Conservation (phyloP, 2,888 invertebrate genomes). For the Aleiodes leptofemur region DNA sequence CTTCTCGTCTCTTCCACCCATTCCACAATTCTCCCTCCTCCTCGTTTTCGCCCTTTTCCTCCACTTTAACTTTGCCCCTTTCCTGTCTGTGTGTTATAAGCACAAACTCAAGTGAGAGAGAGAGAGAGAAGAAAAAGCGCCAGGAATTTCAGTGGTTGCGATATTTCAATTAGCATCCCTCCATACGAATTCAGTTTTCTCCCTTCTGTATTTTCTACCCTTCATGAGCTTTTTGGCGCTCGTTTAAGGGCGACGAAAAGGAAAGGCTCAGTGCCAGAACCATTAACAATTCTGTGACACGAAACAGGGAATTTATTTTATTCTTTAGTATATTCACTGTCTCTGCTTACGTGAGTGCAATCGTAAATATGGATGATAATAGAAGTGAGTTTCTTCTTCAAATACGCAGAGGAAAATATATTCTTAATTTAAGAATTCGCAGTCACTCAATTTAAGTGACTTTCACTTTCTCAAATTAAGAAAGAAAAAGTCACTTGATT, state of each 20-base stretch:
- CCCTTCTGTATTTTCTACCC: constrained; percentile 24
- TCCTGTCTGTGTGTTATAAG: background rate
- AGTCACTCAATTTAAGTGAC: too few relatives aligned
- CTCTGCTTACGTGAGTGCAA: constrained; percentile 17
- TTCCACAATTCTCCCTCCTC: constrained; percentile 34
- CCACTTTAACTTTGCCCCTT: constrained; percentile 40
- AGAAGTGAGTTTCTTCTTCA: background rate
- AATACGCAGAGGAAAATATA: too few relatives aligned
- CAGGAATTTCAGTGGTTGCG: constrained; percentile 72
- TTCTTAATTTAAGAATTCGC: too few relatives aligned
- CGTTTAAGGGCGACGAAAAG: constrained; percentile 67
- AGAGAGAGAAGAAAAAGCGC: constrained; percentile 60
- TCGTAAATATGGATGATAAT: constrained; percentile 26
- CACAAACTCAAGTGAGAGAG: constrained; percentile 27
- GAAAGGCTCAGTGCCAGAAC: constrained; percentile 42
- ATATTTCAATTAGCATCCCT: constrained; percentile 73
- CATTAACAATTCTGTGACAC: constrained; percentile 43
- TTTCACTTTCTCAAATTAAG: too few relatives aligned
- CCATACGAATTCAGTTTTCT: constrained; percentile 28
- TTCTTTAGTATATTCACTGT: background rate
- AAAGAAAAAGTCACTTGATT: too few relatives aligned
- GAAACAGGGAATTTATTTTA: constrained; percentile 28
- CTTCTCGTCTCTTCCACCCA: constrained; percentile 27
- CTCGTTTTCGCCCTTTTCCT: constrained; percentile 46
- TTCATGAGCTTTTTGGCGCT: constrained; percentile 51